phyloP scores from a whole-genome alignment of 2,113 vertebrate genomes.

The Athene noctua region DNA sequence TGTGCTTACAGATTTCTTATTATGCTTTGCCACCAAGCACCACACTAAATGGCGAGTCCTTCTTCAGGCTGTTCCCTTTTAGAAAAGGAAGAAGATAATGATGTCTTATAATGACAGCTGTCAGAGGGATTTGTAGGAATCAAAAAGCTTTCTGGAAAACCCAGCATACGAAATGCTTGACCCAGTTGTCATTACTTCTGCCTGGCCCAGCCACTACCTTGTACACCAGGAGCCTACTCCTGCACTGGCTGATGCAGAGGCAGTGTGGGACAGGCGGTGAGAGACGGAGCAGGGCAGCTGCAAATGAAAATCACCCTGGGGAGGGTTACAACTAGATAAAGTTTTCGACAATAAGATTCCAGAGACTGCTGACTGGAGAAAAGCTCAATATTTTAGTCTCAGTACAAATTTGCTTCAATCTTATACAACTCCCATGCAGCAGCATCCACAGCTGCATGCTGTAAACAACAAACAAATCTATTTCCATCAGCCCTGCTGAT shows the following conservation, averaged over 20 bases:
- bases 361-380: slow-evolving; percentile 85
- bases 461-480: slow-evolving; percentile 90
- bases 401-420: slow-evolving; percentile 86
- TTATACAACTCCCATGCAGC: slow-evolving; percentile 89
- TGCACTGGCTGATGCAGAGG: slow-evolving; percentile 8
- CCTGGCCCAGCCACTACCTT: slow-evolving; percentile 2
- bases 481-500: slow-evolving; percentile 87
- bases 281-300: slow-evolving; percentile 81
- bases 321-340: slow-evolving; percentile 85
- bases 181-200: neutral
- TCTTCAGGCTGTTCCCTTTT: neutral
- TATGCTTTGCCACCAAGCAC: neutral
- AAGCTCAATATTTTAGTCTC: slow-evolving; percentile 86
- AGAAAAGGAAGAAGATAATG: slow-evolving; percentile 12
- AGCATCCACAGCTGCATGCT: slow-evolving; percentile 88
- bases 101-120: slow-evolving; percentile 29
- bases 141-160: neutral
- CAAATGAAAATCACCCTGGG: slow-evolving; percentile 81
- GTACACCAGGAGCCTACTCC: slow-evolving; percentile 8
- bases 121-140: neutral
- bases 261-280: slow-evolving; percentile 67
- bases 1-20: neutral
- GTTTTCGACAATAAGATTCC: slow-evolving; percentile 86
- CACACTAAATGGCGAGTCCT: neutral
- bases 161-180: neutral